These are phyloP conservation scores for Gopherus flavomarginatus DNA, from an alignment of 2,113 vertebrate genomes.

Conservation along the genomic window DNA sequence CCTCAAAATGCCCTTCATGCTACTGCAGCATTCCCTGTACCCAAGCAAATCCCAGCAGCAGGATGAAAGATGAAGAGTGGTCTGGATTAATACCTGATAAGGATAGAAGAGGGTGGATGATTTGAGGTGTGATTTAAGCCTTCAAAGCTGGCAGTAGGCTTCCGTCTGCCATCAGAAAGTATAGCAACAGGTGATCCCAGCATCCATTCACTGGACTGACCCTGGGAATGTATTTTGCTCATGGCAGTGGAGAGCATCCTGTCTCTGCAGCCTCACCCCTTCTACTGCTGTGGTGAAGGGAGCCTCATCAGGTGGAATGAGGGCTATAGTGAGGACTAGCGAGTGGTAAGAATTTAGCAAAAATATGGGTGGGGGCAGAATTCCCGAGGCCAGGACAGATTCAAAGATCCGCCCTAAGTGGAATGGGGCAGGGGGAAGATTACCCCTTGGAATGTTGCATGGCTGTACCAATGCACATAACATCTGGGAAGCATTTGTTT, in stretches of 20 bases:
- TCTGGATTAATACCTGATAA: slow-evolving; percentile 68
- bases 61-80: slow-evolving; percentile 56
- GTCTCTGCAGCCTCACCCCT: not conserved
- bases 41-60: slow-evolving; percentile 57
- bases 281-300: not conserved
- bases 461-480: not conserved
- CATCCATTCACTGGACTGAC: not conserved
- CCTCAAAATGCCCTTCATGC: slow-evolving; percentile 64
- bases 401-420: not conserved
- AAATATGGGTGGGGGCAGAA: not conserved
- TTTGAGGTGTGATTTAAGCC: slow-evolving; percentile 52
- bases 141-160: not conserved
- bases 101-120: not conserved
- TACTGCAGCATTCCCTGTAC: slow-evolving; percentile 65
- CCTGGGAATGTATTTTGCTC: not conserved
- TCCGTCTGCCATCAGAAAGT: not conserved
- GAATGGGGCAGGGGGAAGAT: not conserved
- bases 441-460: not conserved
- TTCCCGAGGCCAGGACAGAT: not conserved
- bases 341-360: not conserved
- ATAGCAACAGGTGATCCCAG: accelerated
- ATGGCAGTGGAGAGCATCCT: not conserved
- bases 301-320: not conserved
- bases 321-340: not conserved
- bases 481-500: not conserved